Evolutionary conservation across 2,113 vertebrate species (phyloP).

Genomic region (Glareola pratincola): DNA sequence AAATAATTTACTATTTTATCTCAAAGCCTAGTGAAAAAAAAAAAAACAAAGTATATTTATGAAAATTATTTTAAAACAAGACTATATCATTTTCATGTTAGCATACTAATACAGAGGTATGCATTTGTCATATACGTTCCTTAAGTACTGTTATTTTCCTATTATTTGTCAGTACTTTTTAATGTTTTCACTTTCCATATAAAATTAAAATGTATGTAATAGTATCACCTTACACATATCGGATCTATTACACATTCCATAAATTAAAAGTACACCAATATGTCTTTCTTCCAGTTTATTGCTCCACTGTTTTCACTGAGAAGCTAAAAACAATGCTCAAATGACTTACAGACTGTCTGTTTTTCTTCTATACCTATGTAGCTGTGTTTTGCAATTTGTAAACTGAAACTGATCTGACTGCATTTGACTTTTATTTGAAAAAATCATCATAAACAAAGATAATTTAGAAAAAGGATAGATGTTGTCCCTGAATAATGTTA

Average conservation of each 20-base stretch:
- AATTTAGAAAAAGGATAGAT: not conserved
- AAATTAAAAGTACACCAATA: not conserved
- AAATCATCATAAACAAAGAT: not conserved
- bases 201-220: not conserved
- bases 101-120: not conserved
- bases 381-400: not conserved
- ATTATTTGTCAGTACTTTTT: not conserved
- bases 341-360: not conserved
- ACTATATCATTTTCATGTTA: not conserved
- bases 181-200: not conserved
- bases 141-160: not conserved
- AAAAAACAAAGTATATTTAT: not conserved
- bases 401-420: not conserved
- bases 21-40: not conserved
- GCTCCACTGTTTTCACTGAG: not conserved
- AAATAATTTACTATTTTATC: not conserved
- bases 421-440: not conserved
- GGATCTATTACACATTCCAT: not conserved
- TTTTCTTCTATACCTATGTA: not conserved
- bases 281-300: not conserved
- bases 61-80: not conserved
- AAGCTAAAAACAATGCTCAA: not conserved
- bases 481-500: not conserved
- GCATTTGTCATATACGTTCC: not conserved
- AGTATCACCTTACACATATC: not conserved